These are phyloP conservation scores for Ypsolopha sequella DNA, from an alignment of 2,888 invertebrate species.

Conservation along the genomic window DNA sequence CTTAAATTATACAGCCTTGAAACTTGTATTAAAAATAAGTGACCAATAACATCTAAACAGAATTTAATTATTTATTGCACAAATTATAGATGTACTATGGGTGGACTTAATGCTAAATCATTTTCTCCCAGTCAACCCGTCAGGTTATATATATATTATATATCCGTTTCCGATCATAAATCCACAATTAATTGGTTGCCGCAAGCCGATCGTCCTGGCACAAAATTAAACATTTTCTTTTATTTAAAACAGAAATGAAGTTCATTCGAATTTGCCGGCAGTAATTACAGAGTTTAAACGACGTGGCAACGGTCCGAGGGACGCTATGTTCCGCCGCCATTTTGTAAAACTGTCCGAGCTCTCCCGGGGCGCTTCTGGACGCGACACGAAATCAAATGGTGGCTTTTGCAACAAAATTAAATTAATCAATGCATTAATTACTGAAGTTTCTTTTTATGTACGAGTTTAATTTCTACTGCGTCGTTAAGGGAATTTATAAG, in stretches of 20 bases:
- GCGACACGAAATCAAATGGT: constrained; percentile 40
- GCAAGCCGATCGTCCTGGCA: constrained; percentile 35
- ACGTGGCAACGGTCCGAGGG: constrained; percentile 43
- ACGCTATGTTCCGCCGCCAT: constrained; percentile 28
- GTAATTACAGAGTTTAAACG: constrained; percentile 66
- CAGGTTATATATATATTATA: neutral
- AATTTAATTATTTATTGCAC: too few relatives aligned
- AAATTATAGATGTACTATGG: too few relatives aligned
- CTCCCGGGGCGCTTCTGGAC: constrained; percentile 29
- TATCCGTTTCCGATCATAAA: constrained; percentile 26
- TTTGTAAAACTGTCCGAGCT: constrained; percentile 28
- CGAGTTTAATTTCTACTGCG: too few relatives aligned
- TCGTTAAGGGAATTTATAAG: too few relatives aligned
- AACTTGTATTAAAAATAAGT: too few relatives aligned
- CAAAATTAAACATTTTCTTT: constrained; percentile 69
- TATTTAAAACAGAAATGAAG: constrained; percentile 68
- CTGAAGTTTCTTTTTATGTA: constrained; percentile 19
- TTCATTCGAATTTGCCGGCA: constrained; percentile 61
- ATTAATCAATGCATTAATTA: constrained; percentile 56
- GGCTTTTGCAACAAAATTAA: constrained; percentile 44
- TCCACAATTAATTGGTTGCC: constrained; percentile 62
- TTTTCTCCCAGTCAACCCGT: neutral
- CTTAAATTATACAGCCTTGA: too few relatives aligned
- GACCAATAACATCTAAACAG: too few relatives aligned
- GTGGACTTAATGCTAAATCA: too few relatives aligned